Evolutionary conservation across 2,113 vertebrate species (phyloP), one percentile per base, ranked within the genome.

Genomic region (Arvicanthis niloticus): DNA sequence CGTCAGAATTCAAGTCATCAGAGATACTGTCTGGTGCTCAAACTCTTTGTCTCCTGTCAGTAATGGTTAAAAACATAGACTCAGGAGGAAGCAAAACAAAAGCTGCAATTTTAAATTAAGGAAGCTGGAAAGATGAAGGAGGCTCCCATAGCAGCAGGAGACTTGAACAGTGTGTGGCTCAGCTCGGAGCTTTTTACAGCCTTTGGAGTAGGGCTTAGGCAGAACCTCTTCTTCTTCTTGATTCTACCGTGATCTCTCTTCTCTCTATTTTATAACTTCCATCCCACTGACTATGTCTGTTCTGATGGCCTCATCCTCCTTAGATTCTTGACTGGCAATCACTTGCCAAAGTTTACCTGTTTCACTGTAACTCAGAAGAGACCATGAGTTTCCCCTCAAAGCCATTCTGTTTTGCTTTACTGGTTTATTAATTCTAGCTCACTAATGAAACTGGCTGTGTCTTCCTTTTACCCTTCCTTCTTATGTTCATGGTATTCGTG

Each of bases 381-480:
- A 53, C 16, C 12, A 45, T 65, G 7, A 13, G 3, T 17, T 12
- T 87, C 37, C 21, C 67, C 11, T 15, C 60, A 77, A 86, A 85
- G 19, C 42, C 19, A 6, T 82, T 95, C 78, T 86, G 31, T 48
- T 40, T 65, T 48, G 8, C 40, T 62, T 90, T 51, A 45, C 3
- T 48, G 5, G 22, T 90, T 94, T 70, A 58, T 56, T 89, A 88
- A 56, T 62, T 53, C 19, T 31, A 88, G 51, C 37, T 88, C 26
- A 90, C 3, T 56, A 82, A 31, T 77, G 75, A 75, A 62, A 7
- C 4, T 42, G 42, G 21, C 5, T 48, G 0, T 48, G 8, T 8
- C 60, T 77, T 92, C 45, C 34, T 31, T 70, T 91, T 91, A 37
- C n/a, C 75, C 53, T 93, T 91, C 10, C 19, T 73, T 88, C 80